Percentiles rank a stretch among this genome's conserved stretches.
phyloP scores from a whole-genome alignment of 1,140 invertebrate genomes.

The Acromyrmex echinatior region DNA sequence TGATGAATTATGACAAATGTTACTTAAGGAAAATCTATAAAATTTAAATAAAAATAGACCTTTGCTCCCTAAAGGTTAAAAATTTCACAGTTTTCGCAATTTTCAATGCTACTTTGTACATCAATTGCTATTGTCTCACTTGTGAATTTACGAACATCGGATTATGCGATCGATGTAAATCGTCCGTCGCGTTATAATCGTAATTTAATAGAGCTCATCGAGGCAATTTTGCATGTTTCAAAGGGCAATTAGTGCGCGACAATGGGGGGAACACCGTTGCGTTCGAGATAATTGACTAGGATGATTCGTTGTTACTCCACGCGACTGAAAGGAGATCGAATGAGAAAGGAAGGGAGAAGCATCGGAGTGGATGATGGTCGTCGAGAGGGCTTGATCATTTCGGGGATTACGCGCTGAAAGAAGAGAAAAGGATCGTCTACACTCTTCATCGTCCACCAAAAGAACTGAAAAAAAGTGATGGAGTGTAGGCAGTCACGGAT shows the following conservation, averaged over 20 bases:
- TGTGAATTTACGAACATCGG: neutral
- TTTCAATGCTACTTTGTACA: neutral
- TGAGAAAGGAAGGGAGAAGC: slow-evolving; percentile 62
- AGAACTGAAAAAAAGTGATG: slow-evolving; percentile 37
- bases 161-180: slow-evolving; percentile 4
- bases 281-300: slow-evolving; percentile 74
- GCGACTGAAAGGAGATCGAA: slow-evolving; percentile 71
- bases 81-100: neutral
- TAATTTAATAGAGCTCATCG: slow-evolving; percentile 43
- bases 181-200: neutral
- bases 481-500: slow-evolving; percentile 45
- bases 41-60: too few species aligned
- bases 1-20: too few species aligned
- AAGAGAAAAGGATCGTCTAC: slow-evolving; percentile 48
- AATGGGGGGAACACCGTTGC: slow-evolving; percentile 64
- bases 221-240: slow-evolving; percentile 68
- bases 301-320: slow-evolving; percentile 74
- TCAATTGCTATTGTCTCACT: neutral
- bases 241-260: slow-evolving; percentile 69
- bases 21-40: too few species aligned
- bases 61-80: neutral
- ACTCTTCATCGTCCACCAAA: slow-evolving; percentile 35
- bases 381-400: slow-evolving; percentile 72
- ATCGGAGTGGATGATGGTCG: slow-evolving; percentile 43
- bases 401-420: slow-evolving; percentile 66